These are phyloP conservation scores for Semaprochilodus insignis DNA, from an alignment of 2,797 vertebrate genomes.

Conservation along the genomic window DNA sequence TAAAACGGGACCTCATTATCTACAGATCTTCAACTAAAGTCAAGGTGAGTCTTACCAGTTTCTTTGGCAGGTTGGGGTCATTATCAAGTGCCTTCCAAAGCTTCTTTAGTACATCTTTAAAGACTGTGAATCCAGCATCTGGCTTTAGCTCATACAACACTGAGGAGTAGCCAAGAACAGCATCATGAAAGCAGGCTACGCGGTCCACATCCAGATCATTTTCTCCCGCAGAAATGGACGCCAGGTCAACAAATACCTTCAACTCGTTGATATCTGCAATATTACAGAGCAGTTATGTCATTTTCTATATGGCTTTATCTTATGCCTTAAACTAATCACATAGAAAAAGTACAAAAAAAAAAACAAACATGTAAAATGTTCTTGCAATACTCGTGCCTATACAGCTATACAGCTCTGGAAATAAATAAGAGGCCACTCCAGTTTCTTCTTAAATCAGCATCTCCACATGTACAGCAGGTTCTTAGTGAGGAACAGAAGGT, in stretches of 20 bases:
- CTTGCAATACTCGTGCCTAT: no score
- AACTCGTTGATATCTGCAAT: conserved; percentile 89
- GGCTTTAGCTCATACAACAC: conserved; percentile 88
- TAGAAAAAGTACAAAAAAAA: neutral
- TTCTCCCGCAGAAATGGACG: conserved; percentile 97
- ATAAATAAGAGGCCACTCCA: no score
- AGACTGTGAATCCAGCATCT: conserved; percentile 76
- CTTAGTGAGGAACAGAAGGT: no score
- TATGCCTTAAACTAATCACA: neutral
- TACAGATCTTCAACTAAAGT: neutral
- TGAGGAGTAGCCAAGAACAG: conserved; percentile 89
- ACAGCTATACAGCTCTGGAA: no score
- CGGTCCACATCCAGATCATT: conserved; percentile 96
- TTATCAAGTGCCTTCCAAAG: conserved; percentile 93
- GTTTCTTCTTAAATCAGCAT: no score
- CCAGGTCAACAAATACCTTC: conserved; percentile 97
- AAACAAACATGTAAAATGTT: neutral
- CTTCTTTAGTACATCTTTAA: conserved; percentile 82
- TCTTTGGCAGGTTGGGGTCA: conserved; percentile 85
- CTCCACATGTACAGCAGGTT: no score
- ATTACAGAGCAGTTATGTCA: neutral
- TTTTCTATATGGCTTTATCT: neutral
- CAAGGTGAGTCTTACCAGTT: conserved; percentile 81
- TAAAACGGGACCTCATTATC: neutral
- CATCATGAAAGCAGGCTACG: conserved; percentile 93